phyloP scores from a whole-genome alignment of 2,888 invertebrate genomes.

The Flexamia atlantica region DNA sequence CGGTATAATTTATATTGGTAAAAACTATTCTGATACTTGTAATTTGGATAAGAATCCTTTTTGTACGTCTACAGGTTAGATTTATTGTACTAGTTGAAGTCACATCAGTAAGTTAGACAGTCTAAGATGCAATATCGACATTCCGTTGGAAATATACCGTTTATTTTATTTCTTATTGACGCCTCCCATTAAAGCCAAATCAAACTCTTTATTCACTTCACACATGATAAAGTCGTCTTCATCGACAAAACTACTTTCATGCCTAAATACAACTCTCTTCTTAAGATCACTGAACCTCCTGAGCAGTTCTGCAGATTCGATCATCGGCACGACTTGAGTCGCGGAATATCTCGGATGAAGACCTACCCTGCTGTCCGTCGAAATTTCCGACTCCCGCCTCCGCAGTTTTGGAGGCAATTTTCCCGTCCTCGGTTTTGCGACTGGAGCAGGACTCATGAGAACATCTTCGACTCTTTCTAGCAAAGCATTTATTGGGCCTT shows the following conservation, averaged over 20 bases:
- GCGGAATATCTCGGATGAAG: neutral
- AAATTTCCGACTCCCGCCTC: neutral
- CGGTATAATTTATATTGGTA: no score
- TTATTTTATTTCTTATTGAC: neutral
- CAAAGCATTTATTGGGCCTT: constrained; percentile 56
- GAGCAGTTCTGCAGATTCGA: constrained; percentile 18
- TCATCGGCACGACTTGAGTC: constrained; percentile 35
- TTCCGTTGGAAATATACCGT: no score
- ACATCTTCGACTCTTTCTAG: constrained; percentile 59
- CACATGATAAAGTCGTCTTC: neutral
- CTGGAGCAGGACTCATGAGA: constrained; percentile 45
- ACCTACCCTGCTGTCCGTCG: neutral
- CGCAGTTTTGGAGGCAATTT: neutral
- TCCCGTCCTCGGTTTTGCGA: constrained; percentile 34
- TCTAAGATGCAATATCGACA: no score
- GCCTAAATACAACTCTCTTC: neutral
- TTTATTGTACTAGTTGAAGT: no score
- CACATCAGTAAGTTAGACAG: no score
- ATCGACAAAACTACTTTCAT: neutral
- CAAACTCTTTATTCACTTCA: constrained; percentile 16
- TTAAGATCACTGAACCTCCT: constrained; percentile 28
- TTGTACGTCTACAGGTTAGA: no score
- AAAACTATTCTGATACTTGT: no score
- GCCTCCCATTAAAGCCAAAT: neutral
- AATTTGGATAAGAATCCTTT: no score